phyloP scores from a whole-genome alignment of 2,113 vertebrate genomes.

The Oxyura jamaicensis region DNA sequence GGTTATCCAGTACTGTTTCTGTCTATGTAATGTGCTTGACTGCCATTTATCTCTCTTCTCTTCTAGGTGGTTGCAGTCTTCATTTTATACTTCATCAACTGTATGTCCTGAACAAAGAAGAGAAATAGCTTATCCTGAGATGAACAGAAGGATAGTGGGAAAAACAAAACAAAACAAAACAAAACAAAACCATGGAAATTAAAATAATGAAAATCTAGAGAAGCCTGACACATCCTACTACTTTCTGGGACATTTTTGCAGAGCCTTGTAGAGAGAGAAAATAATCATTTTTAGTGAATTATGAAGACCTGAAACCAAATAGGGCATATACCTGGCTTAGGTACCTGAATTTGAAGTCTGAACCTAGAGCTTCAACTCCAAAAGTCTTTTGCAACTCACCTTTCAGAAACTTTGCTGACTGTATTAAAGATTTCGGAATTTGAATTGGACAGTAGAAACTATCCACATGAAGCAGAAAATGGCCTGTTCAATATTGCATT shows the following conservation, averaged over 20 bases:
- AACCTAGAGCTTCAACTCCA: not conserved
- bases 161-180: fast-evolving
- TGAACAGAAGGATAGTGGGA: not conserved
- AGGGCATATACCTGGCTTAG: not conserved
- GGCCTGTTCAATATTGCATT: not conserved
- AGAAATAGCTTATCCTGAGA: not conserved
- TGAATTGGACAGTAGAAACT: not conserved
- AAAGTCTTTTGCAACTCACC: not conserved
- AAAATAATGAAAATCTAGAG: not conserved
- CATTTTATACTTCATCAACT: not conserved
- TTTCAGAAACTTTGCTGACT: not conserved
- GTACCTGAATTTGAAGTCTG: not conserved
- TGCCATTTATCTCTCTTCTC: not conserved
- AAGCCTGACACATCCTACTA: not conserved
- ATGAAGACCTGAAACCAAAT: not conserved
- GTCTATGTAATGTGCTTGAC: not conserved
- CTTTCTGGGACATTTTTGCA: not conserved
- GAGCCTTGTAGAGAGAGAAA: not conserved
- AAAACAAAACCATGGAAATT: fast-evolving
- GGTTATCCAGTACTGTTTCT: not conserved
- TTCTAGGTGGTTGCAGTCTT: not conserved
- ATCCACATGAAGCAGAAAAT: not conserved
- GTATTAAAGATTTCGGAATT: not conserved
- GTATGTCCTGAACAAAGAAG: not conserved
- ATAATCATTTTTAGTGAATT: not conserved